Conservation (phyloP, 1,140 invertebrate species). For the Aphelenchoides fujianensis region DNA sequence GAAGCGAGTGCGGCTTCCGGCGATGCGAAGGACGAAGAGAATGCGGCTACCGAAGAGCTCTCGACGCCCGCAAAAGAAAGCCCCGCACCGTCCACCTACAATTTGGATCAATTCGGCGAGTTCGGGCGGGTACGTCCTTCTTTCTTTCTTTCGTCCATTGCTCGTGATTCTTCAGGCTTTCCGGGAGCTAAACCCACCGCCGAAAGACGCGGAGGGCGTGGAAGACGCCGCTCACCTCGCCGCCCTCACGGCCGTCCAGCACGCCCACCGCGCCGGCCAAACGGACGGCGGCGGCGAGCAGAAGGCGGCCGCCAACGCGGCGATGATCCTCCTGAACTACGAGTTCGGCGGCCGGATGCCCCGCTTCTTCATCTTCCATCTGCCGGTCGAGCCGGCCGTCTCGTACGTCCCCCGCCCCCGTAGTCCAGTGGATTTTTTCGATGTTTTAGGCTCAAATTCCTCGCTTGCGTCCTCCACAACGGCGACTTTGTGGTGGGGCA, state of each 20-base stretch:
- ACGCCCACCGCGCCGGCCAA: neutral
- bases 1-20: no score
- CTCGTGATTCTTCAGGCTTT: neutral
- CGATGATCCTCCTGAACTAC: neutral
- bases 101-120: no score
- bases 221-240: neutral
- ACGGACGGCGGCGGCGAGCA: neutral
- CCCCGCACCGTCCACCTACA: no score
- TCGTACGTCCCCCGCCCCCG: neutral
- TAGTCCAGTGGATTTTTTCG: neutral
- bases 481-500: neutral
- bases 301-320: neutral
- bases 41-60: no score
- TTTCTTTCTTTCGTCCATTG: no score
- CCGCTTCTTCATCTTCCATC: neutral
- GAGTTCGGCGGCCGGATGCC: neutral
- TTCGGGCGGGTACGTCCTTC: no score
- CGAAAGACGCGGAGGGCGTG: neutral
- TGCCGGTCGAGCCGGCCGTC: neutral
- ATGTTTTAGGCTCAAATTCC: neutral
- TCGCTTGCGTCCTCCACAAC: neutral
- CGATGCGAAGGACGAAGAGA: no score
- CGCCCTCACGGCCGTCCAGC: neutral
- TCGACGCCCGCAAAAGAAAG: no score
- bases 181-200: neutral